Evolutionary conservation across 2,888 invertebrate genomes (phyloP).

Genomic region (Morinoia aosen): DNA sequence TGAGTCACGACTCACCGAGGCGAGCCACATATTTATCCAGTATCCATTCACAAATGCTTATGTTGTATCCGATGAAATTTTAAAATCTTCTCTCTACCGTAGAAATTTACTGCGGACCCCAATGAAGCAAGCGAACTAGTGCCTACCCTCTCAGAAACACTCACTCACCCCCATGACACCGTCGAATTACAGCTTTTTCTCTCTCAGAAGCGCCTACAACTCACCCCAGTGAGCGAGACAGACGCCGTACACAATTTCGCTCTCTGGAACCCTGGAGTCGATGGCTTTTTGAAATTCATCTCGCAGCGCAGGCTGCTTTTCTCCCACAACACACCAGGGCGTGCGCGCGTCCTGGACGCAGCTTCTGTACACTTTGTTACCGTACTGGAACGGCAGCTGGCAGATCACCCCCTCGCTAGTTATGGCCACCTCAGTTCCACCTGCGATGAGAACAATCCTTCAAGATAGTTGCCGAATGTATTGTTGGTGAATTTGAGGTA

Average conservation of each 20-base stretch:
- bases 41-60: neutral
- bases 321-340: constrained; percentile 54
- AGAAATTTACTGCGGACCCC: neutral
- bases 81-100: neutral
- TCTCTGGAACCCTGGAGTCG: neutral
- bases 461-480: neutral
- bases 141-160: neutral
- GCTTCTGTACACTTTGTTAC: neutral
- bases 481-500: neutral
- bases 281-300: neutral
- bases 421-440: constrained; percentile 5
- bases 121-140: neutral
- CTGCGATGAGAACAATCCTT: neutral
- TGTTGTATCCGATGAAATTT: neutral
- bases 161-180: neutral
- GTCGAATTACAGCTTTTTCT: neutral
- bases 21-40: neutral
- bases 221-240: constrained; percentile 56
- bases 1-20: neutral
- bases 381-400: constrained; percentile 52
- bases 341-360: constrained; percentile 30
- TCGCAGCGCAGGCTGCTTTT: neutral
- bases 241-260: constrained; percentile 37
- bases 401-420: constrained; percentile 38
- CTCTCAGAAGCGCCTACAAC: neutral